These are phyloP conservation scores for Procapra przewalskii DNA, from an alignment of 2,113 vertebrate species.

Conservation along the genomic window DNA sequence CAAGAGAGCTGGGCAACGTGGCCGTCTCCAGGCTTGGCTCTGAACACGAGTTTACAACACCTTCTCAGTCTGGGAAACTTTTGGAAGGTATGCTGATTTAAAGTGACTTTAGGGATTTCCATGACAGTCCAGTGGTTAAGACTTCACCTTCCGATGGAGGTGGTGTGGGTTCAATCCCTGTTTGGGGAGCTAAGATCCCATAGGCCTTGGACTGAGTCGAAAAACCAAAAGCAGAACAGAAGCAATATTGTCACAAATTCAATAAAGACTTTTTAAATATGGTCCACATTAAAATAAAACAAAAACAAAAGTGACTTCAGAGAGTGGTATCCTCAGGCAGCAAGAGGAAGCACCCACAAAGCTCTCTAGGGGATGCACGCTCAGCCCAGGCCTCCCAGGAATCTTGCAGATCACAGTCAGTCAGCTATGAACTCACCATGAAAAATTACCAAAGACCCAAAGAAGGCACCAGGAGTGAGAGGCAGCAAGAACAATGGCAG, in stretches of 20 bases:
- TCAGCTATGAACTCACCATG: not conserved
- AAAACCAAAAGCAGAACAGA: not conserved
- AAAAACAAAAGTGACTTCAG: not conserved
- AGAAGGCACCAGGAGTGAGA: not conserved
- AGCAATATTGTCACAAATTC: not conserved
- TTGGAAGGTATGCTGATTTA: not conserved
- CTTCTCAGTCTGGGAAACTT: not conserved
- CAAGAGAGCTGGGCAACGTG: not conserved
- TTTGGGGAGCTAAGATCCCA: not conserved
- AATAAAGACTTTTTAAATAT: not conserved
- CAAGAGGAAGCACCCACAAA: not conserved
- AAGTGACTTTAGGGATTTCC: not conserved
- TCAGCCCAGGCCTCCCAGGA: not conserved
- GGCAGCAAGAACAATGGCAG: not conserved
- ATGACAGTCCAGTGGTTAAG: not conserved
- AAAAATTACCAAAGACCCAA: not conserved
- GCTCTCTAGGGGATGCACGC: rapidly evolving
- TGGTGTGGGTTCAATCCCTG: not conserved
- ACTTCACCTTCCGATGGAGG: not conserved
- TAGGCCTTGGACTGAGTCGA: not conserved
- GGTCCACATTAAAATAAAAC: not conserved
- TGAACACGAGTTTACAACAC: not conserved
- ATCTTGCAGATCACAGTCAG: not conserved
- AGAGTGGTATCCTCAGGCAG: not conserved
- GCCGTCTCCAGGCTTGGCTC: not conserved